A percentile compares a stretch with the other conserved stretches of the same genome.
These are phyloP conservation scores for Cnemophilus loriae DNA, from an alignment of 2,113 vertebrate genomes.

Conservation along the genomic window DNA sequence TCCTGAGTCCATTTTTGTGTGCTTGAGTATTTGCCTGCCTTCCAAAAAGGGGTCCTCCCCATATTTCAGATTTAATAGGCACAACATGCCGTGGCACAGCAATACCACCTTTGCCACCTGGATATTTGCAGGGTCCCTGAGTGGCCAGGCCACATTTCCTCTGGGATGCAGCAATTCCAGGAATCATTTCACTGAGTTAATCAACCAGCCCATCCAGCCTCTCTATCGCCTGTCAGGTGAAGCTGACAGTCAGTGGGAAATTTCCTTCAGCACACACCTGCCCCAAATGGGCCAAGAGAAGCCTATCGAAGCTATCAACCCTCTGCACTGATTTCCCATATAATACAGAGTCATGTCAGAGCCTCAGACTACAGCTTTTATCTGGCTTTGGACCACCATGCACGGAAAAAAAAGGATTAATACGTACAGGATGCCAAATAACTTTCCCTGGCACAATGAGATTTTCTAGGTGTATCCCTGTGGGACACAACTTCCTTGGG, in stretches of 20 bases:
- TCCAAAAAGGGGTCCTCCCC: not conserved
- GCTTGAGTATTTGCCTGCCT: not conserved
- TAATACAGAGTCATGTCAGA: not conserved
- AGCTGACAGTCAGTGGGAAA: not conserved
- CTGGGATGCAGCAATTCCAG: not conserved
- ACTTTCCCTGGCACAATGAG: not conserved
- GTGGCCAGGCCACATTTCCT: not conserved
- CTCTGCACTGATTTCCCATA: not conserved
- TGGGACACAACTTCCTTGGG: not conserved
- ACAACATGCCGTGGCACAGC: rapidly evolving
- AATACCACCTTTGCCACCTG: rapidly evolving
- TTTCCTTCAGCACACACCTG: not conserved
- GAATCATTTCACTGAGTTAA: not conserved
- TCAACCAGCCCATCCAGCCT: not conserved
- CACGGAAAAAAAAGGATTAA: not conserved
- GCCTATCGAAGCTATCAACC: not conserved
- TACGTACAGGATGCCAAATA: not conserved
- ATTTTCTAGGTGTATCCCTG: not conserved
- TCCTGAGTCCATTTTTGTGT: not conserved
- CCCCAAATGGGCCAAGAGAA: not conserved
- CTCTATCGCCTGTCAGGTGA: not conserved
- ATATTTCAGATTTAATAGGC: not conserved
- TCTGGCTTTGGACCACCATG: not conserved
- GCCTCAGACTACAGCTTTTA: not conserved
- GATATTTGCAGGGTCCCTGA: not conserved